These are phyloP conservation scores for Heterotis niloticus DNA, from an alignment of 2,113 vertebrate species.

Conservation along the genomic window DNA sequence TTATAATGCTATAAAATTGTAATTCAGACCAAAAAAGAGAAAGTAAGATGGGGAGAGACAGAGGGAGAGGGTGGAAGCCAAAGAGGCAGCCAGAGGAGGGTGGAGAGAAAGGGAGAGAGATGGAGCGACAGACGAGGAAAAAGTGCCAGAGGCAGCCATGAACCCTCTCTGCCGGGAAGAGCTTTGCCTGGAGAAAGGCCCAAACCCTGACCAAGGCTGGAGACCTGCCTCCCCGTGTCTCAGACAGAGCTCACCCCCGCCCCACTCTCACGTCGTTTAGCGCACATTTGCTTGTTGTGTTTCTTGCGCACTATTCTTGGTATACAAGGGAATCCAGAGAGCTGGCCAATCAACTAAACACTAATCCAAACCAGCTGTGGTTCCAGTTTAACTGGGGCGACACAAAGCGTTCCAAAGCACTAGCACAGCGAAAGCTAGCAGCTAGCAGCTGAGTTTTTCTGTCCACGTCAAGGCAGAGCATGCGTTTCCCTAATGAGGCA, in stretches of 20 bases:
- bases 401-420: conserved; percentile 28
- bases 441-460: conserved; percentile 26
- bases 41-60: background rate
- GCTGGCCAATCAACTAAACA: conserved; percentile 61
- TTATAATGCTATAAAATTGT: no score
- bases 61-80: background rate
- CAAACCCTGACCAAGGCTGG: conserved; percentile 61
- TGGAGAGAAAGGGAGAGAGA: background rate
- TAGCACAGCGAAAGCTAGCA: conserved; percentile 13
- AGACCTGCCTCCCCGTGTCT: conserved; percentile 49
- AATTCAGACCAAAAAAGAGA: background rate
- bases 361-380: conserved; percentile 62
- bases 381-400: conserved; percentile 40
- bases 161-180: conserved; percentile 55
- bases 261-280: conserved; percentile 39
- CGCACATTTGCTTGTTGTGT: conserved; percentile 34
- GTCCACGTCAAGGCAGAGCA: no score
- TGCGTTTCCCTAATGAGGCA: background rate
- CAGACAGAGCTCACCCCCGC: conserved; percentile 45
- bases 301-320: conserved; percentile 42
- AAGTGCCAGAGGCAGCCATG: conserved; percentile 30
- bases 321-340: conserved; percentile 49
- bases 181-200: conserved; percentile 63
- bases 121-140: background rate
- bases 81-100: background rate